Base-by-base conservation (phyloP, 2,888 invertebrate genomes). In the Glaucopsyche alexis region DNA sequence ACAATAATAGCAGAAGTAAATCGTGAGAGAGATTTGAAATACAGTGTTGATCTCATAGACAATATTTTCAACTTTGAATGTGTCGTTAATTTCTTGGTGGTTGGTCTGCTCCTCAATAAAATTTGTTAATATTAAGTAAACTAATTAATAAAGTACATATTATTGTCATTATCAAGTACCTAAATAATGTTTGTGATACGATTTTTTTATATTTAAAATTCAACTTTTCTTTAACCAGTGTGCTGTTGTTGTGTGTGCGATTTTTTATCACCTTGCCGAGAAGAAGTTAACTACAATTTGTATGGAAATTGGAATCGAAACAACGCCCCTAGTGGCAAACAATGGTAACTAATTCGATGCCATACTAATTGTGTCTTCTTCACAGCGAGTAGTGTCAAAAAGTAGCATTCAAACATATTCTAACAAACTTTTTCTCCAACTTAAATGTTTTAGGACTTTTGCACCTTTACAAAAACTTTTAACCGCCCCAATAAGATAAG, bases 401-500 rank as follows among this genome's bases (percentile, higher is more conserved):
- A 29, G 29, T 29, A 29, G 29, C 29, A 29, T 29, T 29, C 29
- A 29, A 2, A 29, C 3, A 55, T 55, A 11, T 47, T 47, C 47
- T 47, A 47, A 47, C 19, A 55, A 19, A 60, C 16, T 19, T 55
- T 19, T 6, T 29, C 60, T 60, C 60, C 60, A 29, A 29, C 29
- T 60, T 60, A 8, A 13, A 60, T n/a, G 52, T 45, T 45, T 45
- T 45, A 67, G 8, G 42, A 45, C 42, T 45, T 16, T 19, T 67
- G 67, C 67, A 67, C 67, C 19, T 67, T 4, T 66, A 16, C 19
- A 38, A 5, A 19, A 69, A 69, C 14, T 69, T 67, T 67, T 47
- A 47, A 69, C 65, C 65, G 69, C 69, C 49, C 69, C 69, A 69
- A 14, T 66, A 66, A n/a, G 9, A 66, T 66, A 66, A 29, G 67